Conservation (phyloP, 2,113 vertebrate genomes). For the Neogobius melanostomus region DNA sequence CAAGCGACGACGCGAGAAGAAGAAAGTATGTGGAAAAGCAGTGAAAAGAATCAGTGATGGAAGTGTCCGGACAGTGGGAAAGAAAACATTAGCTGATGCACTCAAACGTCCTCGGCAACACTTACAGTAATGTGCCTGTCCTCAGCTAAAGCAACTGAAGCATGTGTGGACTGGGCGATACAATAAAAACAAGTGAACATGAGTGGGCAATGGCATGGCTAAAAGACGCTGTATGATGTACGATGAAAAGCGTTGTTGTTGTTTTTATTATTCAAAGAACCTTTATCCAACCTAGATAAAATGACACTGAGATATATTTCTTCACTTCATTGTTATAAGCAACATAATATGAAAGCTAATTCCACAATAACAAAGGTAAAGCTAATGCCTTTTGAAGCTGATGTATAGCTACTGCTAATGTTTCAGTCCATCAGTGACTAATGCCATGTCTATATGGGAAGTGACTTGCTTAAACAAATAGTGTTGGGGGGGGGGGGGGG, state of each 20-base stretch:
- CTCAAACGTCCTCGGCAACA: slow-evolving; percentile 62
- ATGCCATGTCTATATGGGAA: background rate
- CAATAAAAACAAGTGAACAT: slow-evolving; percentile 16
- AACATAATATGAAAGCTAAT: too few relatives aligned
- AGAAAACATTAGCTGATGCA: slow-evolving; percentile 53
- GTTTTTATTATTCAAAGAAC: too few relatives aligned
- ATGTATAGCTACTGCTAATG: background rate
- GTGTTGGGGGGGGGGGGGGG: too few relatives aligned
- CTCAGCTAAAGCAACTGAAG: slow-evolving; percentile 57
- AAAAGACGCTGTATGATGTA: too few relatives aligned
- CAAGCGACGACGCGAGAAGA: background rate
- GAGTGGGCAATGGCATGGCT: background rate
- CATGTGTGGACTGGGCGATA: slow-evolving; percentile 42
- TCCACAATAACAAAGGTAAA: too few relatives aligned
- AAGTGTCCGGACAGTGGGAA: slow-evolving; percentile 48
- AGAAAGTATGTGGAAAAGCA: slow-evolving; percentile 4
- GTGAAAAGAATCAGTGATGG: slow-evolving; percentile 47
- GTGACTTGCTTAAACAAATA: background rate
- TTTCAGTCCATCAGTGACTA: background rate
- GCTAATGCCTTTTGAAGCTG: background rate
- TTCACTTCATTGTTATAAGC: too few relatives aligned
- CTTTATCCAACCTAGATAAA: too few relatives aligned
- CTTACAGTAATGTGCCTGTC: slow-evolving; percentile 36
- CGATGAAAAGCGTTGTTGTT: too few relatives aligned
- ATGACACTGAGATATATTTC: too few relatives aligned